Conservation (phyloP, 2,113 vertebrate species). For the Nematolebias whitei region DNA sequence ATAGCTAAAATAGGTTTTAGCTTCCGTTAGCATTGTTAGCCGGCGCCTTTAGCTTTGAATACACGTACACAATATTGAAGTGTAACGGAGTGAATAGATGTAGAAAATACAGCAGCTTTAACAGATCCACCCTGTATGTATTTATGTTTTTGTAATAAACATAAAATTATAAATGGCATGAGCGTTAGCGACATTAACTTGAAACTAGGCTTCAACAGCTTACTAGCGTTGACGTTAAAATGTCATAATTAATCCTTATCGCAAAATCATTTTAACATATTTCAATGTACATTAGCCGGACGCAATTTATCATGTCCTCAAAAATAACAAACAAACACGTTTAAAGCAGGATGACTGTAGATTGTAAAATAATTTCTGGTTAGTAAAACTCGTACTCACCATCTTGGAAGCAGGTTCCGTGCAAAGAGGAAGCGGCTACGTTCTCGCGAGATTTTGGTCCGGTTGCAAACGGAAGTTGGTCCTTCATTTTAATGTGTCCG, state of each 20-base stretch:
- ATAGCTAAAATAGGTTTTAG: background rate
- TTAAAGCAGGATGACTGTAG: constrained; percentile 55
- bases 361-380: constrained; percentile 37
- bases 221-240: background rate
- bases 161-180: background rate
- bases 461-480: constrained; percentile 48
- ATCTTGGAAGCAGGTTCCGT: constrained; percentile 81
- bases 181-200: background rate
- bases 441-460: constrained; percentile 74
- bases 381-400: constrained; percentile 61
- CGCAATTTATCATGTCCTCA: accelerated
- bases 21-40: background rate
- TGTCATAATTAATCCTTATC: accelerated
- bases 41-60: background rate
- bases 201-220: accelerated
- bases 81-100: too few species aligned
- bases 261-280: background rate
- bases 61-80: background rate
- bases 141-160: background rate
- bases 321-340: accelerated
- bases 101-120: background rate
- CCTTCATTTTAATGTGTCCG: constrained; percentile 23
- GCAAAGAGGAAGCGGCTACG: constrained; percentile 70
- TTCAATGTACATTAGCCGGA: accelerated
- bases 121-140: background rate